These are phyloP conservation scores for Chymomyza procnemis DNA, from an alignment of 2,888 invertebrate genomes.

Conservation along the genomic window DNA sequence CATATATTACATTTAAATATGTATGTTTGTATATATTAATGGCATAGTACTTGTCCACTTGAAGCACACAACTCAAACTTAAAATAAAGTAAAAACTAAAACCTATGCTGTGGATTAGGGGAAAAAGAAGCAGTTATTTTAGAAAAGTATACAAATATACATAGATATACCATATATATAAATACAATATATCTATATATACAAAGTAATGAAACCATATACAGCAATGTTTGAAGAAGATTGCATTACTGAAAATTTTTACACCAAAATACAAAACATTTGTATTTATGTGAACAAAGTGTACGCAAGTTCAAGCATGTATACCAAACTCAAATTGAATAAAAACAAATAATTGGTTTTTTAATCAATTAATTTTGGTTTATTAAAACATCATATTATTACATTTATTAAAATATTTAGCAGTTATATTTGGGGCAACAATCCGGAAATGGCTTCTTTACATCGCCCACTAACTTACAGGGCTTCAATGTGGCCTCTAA, in stretches of 20 bases:
- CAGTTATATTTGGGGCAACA: conserved; percentile 51
- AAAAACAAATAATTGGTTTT: conserved; percentile 38
- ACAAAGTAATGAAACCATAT: conserved; percentile 26
- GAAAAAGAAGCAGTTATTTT: conserved; percentile 38
- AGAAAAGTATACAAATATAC: conserved; percentile 41
- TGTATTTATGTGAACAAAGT: conserved; percentile 25
- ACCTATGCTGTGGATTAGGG: conserved; percentile 2
- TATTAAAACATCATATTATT: not conserved
- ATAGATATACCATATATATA: conserved; percentile 30
- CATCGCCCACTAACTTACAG: conserved; percentile 50
- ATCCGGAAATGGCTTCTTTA: conserved; percentile 54
- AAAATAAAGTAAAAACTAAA: not conserved
- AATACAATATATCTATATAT: conserved; percentile 32
- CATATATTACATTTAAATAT: not conserved
- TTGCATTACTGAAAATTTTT: conserved; percentile 16
- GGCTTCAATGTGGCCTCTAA: conserved; percentile 15
- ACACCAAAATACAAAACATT: conserved; percentile 16
- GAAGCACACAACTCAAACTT: conserved; percentile 3
- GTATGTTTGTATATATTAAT: not conserved
- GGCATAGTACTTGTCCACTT: not conserved
- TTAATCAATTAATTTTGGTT: not conserved
- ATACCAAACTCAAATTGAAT: conserved; percentile 57
- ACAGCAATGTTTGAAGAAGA: not conserved
- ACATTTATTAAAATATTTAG: not conserved
- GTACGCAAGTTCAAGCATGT: conserved; percentile 50